Evolutionary conservation across 2,888 invertebrate species (phyloP).

Genomic region (Lasioglossum marginatum): DNA sequence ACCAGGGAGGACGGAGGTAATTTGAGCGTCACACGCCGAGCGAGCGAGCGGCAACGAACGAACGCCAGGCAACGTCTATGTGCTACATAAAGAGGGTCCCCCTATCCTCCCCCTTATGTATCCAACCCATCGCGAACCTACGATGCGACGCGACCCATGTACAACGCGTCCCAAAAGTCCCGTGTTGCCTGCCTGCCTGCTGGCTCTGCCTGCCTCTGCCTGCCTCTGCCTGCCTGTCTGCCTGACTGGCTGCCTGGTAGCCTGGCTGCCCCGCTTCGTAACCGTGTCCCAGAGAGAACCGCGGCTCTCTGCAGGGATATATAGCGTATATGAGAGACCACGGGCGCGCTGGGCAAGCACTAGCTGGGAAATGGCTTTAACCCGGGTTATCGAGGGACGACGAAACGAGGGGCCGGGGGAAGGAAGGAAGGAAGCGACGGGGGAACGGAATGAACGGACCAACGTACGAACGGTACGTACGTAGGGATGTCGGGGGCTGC

Average conservation of each 20-base stretch:
- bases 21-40: conserved; percentile 84
- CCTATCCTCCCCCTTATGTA: conserved; percentile 80
- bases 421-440: conserved; percentile 30
- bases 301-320: conserved; percentile 58
- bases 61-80: conserved; percentile 81
- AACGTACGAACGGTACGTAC: background rate
- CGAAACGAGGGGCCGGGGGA: conserved; percentile 37
- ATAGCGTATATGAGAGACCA: conserved; percentile 68
- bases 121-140: conserved; percentile 82
- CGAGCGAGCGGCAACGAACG: conserved; percentile 82
- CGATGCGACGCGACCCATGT: conserved; percentile 78
- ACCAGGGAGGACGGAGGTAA: conserved; percentile 81
- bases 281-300: conserved; percentile 65
- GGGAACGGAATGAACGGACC: conserved; percentile 17
- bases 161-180: conserved; percentile 79
- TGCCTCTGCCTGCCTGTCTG: conserved; percentile 65
- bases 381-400: conserved; percentile 71
- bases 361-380: conserved; percentile 73
- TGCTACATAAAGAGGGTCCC: conserved; percentile 82
- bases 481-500: conserved; percentile 37
- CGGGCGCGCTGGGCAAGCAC: conserved; percentile 71
- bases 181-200: conserved; percentile 63
- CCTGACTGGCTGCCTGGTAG: conserved; percentile 58
- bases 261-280: conserved; percentile 55
- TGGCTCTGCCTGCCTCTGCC: conserved; percentile 61